These are phyloP conservation scores for Mastigias papua DNA, from an alignment of 30 jellyfish, hydroid and myxozoan genomes.

Conservation along the genomic window DNA sequence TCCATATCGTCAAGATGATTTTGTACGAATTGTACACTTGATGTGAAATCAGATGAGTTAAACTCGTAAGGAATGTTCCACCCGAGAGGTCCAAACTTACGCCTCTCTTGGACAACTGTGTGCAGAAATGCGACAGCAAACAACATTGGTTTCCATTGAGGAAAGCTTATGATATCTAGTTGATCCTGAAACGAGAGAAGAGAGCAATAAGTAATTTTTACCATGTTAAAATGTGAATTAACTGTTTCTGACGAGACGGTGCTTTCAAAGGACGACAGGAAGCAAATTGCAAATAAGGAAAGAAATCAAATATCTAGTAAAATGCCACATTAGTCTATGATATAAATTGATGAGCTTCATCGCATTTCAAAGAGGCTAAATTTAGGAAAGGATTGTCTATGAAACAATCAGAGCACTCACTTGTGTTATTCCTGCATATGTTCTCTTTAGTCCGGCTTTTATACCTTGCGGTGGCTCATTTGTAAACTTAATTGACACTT, in stretches of 20 bases:
- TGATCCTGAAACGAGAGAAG: conserved; percentile 88
- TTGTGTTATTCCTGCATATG: conserved; percentile 91
- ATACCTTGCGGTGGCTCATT: conserved; percentile 95
- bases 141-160: conserved; percentile 93
- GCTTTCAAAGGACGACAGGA: too few species aligned
- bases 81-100: conserved; percentile 94
- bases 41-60: conserved; percentile 88
- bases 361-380: too few species aligned
- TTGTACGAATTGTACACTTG: conserved; percentile 88
- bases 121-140: conserved; percentile 93
- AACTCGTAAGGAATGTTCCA: conserved; percentile 96
- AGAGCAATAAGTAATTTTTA: too few species aligned
- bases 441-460: conserved; percentile 90
- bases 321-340: too few species aligned
- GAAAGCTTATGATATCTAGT: conserved; percentile 76
- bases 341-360: too few species aligned
- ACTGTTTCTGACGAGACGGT: too few species aligned
- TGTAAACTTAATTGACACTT: conserved; percentile 85
- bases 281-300: too few species aligned
- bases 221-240: too few species aligned
- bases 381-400: too few species aligned
- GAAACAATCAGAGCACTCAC: conserved; percentile 18
- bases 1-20: conserved; percentile 92
- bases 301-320: too few species aligned
- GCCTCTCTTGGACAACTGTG: conserved; percentile 90